Percentiles rank a stretch among this genome's conserved stretches.
Evolutionary conservation across 1,140 invertebrate species (phyloP).

Genomic region (Chionoecetes opilio): DNA sequence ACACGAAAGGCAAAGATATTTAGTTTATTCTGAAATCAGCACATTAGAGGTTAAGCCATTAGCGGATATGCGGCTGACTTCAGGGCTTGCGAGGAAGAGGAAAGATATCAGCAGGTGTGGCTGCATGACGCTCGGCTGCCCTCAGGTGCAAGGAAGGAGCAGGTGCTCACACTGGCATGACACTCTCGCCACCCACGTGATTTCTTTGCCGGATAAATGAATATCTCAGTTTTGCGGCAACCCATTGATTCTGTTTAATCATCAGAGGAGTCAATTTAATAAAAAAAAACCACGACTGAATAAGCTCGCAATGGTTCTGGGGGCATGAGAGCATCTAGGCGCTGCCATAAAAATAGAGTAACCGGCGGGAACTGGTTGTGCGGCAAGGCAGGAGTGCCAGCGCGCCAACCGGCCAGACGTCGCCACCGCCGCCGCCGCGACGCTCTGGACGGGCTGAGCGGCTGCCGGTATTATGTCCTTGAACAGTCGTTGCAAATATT

Average conservation of each 20-base stretch:
- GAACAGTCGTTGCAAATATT: background rate
- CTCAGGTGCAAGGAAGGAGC: background rate
- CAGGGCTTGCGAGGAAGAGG: background rate
- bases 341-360: constrained; percentile 48
- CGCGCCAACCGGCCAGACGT: background rate
- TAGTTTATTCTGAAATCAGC: background rate
- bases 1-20: background rate
- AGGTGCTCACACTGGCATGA: background rate
- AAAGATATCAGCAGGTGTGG: too few species aligned
- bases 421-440: background rate
- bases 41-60: background rate
- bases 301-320: background rate
- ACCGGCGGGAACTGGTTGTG: constrained; percentile 15
- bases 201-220: background rate
- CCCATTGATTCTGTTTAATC: background rate
- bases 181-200: background rate
- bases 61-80: background rate
- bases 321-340: background rate
- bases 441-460: background rate
- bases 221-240: too few species aligned
- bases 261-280: background rate
- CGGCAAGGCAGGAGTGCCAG: background rate
- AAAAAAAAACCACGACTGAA: background rate
- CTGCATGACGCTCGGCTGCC: too few species aligned
- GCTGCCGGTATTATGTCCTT: background rate